Evolutionary conservation across 1,140 invertebrate species (phyloP), one percentile per base, ranked within the genome.

Genomic region (Mactra quadrangularis): DNA sequence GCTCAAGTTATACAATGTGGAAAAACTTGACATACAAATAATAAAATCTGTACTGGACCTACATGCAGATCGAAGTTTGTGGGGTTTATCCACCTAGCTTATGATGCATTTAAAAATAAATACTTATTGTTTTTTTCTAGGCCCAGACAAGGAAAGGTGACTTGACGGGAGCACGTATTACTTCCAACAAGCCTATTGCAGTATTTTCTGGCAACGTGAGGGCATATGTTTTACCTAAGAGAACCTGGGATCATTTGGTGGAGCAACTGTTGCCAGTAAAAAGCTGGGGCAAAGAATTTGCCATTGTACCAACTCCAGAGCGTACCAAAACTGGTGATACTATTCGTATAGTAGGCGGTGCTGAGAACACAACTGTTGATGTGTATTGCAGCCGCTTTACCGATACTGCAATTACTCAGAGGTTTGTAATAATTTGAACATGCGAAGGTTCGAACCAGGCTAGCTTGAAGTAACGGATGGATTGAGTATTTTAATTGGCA

Each of bases 231-330:
- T 47, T 82, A 1, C 47, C 52, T 0, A 83, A 64, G 15, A 64
- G 33, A 35, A 64, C 60, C 3, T 38, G 33, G 31, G 60, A 64
- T 22, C 60, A 64, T 45, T 38, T 64, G 31, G 60, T 64, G 1
- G 60, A 64, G 19, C 86, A 88, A 59, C 64, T 91, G 29, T 77
- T 84, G 35, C 88, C 90, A 3, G 84, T 87, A 7, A 31, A 82
- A 22, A 79, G 82, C 19, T 91, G 90, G 90, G 90, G 90, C 6
- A 88, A 83, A 25, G 57, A 75, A 45, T 91, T 88, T 62, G 60
- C 78, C n/a, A 83, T 82, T 19, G 84, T 86, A 15, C 87, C 89
- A 0, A 86, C 85, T 13, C 86, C 87, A 25, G 60, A 66, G n/a
- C 68, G 87, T 55, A 85, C 74, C 2, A 66, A 70, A 11, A 89